These are phyloP conservation scores for Eudyptes chrysolophus DNA, from an alignment of 2,113 vertebrate species.

Conservation along the genomic window DNA sequence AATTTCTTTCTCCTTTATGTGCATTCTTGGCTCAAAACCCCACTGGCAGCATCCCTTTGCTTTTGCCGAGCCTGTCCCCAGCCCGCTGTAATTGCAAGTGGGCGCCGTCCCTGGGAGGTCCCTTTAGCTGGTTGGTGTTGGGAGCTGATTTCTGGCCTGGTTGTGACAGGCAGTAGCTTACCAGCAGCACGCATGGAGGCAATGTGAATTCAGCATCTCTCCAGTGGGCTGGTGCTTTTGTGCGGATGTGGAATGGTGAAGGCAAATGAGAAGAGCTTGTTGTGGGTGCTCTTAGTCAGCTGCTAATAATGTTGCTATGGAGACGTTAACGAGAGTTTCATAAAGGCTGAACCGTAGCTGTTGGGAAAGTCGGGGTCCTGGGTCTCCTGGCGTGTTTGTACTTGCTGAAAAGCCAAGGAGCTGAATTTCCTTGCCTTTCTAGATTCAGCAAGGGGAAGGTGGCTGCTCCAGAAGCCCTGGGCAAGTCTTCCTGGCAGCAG, in stretches of 20 bases:
- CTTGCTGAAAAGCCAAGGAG: neutral
- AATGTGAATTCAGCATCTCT: neutral
- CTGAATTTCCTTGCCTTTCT: neutral
- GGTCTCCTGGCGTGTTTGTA: neutral
- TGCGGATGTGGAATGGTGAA: neutral
- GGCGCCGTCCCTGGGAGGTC: fast-evolving
- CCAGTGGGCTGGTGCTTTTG: neutral
- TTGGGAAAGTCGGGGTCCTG: neutral
- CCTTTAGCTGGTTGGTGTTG: neutral
- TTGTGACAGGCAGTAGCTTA: neutral
- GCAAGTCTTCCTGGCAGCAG: neutral
- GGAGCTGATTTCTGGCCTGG: neutral
- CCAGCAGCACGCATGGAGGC: fast-evolving
- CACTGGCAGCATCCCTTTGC: neutral
- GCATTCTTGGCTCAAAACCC: neutral
- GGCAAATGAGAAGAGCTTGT: neutral
- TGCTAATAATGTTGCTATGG: slow-evolving; percentile 41
- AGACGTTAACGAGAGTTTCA: neutral
- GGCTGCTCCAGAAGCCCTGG: neutral
- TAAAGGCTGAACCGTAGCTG: neutral
- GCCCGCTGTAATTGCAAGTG: neutral
- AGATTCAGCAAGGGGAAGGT: neutral
- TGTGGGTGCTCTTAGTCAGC: neutral
- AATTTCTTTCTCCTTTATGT: neutral
- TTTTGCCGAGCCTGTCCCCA: neutral